Evolutionary conservation across 2,113 vertebrate genomes (phyloP).

Genomic region (Pelvicachromis taeniatus): DNA sequence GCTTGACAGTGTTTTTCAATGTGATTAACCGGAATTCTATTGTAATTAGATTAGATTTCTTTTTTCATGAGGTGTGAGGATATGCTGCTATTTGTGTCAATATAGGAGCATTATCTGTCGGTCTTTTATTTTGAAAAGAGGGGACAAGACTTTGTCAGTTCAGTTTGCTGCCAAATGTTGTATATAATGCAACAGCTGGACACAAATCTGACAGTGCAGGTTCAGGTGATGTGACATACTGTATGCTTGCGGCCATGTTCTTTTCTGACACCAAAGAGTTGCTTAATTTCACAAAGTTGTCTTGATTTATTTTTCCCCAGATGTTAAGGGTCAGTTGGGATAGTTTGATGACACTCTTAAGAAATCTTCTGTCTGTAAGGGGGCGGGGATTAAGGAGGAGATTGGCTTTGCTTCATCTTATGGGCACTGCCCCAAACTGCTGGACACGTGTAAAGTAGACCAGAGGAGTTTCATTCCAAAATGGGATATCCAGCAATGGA

Average conservation of each 20-base stretch:
- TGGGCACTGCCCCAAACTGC: neutral
- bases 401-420: neutral
- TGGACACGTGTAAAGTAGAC: neutral
- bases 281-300: conserved; percentile 62
- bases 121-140: conserved; percentile 63
- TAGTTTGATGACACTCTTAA: neutral
- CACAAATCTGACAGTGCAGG: conserved; percentile 83
- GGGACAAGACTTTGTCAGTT: conserved; percentile 56
- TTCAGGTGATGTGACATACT: conserved; percentile 31
- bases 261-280: conserved; percentile 72
- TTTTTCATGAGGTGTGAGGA: conserved; percentile 71
- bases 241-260: conserved; percentile 46
- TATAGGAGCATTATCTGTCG: conserved; percentile 69
- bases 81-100: conserved; percentile 81
- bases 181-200: conserved; percentile 75
- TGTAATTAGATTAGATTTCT: conserved; percentile 33
- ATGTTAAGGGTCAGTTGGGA: neutral
- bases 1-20: conserved; percentile 62
- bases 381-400: neutral
- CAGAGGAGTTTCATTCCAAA: conserved; percentile 45
- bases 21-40: conserved; percentile 54
- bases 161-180: conserved; percentile 79
- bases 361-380: neutral
- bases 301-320: conserved; percentile 33
- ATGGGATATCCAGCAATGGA: neutral